A percentile compares a stretch with the other conserved stretches of the same genome.
These are phyloP conservation scores for Hafferia zeledoni DNA, from an alignment of 2,797 vertebrate species.

Conservation along the genomic window DNA sequence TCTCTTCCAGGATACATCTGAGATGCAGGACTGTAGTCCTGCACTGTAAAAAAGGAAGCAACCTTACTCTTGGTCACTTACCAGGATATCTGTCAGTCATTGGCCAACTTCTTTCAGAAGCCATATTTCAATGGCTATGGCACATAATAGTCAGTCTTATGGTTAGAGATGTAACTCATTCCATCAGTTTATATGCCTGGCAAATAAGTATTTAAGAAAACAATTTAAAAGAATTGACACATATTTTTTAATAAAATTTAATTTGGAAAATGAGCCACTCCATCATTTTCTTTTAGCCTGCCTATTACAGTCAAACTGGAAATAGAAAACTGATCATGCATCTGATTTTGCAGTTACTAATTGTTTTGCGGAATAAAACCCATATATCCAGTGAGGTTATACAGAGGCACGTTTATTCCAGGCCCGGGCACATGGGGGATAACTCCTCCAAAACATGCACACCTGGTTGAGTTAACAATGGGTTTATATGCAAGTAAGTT, in stretches of 20 bases:
- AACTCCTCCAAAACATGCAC: no score
- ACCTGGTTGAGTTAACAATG: no score
- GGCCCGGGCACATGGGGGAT: no score
- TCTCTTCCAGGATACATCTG: not conserved
- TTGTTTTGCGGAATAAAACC: no score
- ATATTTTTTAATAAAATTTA: not conserved
- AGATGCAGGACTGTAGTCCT: not conserved
- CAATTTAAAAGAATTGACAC: not conserved
- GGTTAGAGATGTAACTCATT: not conserved
- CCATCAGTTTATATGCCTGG: not conserved
- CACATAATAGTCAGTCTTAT: not conserved
- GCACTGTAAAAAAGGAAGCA: not conserved
- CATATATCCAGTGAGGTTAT: no score
- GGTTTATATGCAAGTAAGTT: no score
- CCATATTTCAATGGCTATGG: not conserved
- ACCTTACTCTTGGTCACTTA: not conserved
- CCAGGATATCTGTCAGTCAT: not conserved
- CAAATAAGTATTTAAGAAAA: not conserved
- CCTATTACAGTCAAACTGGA: not conserved
- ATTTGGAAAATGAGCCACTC: not conserved
- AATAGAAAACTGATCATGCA: not conserved
- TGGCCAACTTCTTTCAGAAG: not conserved
- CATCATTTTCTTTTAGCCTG: not conserved
- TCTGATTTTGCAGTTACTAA: not conserved
- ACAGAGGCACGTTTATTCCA: no score